Percentiles rank a stretch among this genome's conserved stretches.
Evolutionary conservation across 2,797 vertebrate genomes (phyloP).

Genomic region (Kryptopterus vitreolus): DNA sequence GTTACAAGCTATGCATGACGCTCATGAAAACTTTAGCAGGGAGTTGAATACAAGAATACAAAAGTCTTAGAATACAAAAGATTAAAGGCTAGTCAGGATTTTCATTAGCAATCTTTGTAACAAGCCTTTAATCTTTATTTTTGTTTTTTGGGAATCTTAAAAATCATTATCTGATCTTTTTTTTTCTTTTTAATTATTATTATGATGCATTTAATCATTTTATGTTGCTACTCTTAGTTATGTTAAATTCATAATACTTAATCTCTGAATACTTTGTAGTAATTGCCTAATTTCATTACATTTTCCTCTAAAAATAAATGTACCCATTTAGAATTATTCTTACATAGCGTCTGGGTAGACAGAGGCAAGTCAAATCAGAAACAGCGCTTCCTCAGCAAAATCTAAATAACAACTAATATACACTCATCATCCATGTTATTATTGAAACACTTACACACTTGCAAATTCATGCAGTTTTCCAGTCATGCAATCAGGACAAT

Average conservation of each 20-base stretch:
- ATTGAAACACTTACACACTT: not conserved
- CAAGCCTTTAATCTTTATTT: not conserved
- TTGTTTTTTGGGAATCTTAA: not conserved
- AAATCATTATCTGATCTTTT: not conserved
- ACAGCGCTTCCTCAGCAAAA: not conserved
- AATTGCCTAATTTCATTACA: not conserved
- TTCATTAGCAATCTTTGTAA: no score
- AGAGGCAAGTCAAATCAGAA: not conserved
- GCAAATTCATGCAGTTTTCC: not conserved
- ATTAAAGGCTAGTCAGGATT: no score
- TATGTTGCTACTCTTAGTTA: not conserved
- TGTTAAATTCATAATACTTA: not conserved
- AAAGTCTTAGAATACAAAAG: not conserved
- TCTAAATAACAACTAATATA: no score
- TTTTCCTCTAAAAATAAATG: not conserved
- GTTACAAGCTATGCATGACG: conserved; percentile 46
- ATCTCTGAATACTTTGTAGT: not conserved
- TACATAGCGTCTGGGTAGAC: not conserved
- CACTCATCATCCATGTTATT: no score
- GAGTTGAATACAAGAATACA: not conserved
- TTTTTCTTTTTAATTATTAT: not conserved
- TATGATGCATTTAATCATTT: not conserved
- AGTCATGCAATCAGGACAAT: not conserved
- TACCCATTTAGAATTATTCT: not conserved
- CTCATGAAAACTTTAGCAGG: conserved; percentile 50